These are phyloP conservation scores for Zaprionus kolodkinae DNA, from an alignment of 1,140 invertebrate species.

Conservation along the genomic window DNA sequence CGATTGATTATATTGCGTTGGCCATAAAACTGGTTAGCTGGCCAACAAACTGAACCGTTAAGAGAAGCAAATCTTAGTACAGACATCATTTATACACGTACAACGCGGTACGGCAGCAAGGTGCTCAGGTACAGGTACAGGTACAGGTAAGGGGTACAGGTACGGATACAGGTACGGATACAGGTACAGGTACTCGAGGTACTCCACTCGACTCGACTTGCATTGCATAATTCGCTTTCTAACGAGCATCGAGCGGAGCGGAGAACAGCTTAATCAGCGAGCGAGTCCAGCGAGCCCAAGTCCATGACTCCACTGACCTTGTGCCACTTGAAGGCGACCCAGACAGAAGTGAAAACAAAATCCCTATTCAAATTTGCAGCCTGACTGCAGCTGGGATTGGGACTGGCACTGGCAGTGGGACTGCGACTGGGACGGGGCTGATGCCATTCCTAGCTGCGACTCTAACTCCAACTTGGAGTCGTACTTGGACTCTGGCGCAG, in stretches of 20 bases:
- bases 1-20: conserved; percentile 8
- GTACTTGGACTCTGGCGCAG: not conserved
- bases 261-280: conserved; percentile 59
- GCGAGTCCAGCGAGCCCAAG: conserved; percentile 28
- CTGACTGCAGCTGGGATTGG: conserved; percentile 36
- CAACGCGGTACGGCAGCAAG: not conserved
- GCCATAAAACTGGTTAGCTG: conserved; percentile 23
- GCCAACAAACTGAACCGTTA: conserved; percentile 22
- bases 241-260: not conserved
- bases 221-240: conserved; percentile 47
- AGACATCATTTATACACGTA: conserved; percentile 11
- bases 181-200: not conserved
- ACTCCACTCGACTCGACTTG: conserved; percentile 1
- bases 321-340: conserved; percentile 75
- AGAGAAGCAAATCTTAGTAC: conserved; percentile 39
- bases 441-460: conserved; percentile 5
- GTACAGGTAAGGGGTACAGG: not conserved
- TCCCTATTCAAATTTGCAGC: conserved; percentile 76
- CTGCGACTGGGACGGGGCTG: conserved; percentile 23
- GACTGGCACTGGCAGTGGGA: conserved; percentile 13
- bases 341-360: conserved; percentile 82
- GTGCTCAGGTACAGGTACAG: not conserved
- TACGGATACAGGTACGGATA: not conserved
- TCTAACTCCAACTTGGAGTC: not conserved
- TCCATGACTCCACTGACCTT: conserved; percentile 68